Base-by-base conservation (phyloP, 2,797 vertebrate species). In the Nannoperca australis region DNA sequence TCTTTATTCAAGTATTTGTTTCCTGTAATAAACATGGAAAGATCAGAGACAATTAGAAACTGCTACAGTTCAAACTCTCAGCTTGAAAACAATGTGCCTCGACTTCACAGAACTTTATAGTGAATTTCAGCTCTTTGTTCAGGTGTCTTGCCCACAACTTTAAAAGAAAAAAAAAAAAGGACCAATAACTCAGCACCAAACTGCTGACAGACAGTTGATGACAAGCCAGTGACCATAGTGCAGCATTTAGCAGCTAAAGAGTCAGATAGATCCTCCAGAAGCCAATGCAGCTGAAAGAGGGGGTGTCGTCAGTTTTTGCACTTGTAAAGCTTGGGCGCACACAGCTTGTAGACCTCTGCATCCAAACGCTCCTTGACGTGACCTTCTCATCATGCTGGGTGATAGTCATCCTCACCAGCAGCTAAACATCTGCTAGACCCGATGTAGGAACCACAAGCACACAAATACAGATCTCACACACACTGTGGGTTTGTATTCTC, bases 341-440 rank as follows among this genome's bases (percentile, higher is more conserved):
- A 70, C 49, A 82, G 68, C 82, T 84, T 83, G 78, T 72, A 77
- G 81, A 88, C 78, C 73, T 83, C 73, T 69, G 77, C 53, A 84
- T 73, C 44, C 50, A 80, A 86, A 81, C 3, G 24, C 73, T 91
- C 81, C 78, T 85, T 87, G 70, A 82, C 63, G 68, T 88, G 84
- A 85, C 85, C 87, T 89, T 86, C 84, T 89, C 81, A 81, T 84
- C 84, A 76, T 73, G 84, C 87, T 88, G 87, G 76, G 74, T 75
- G 74, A 81, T 50, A 72, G 83, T 81, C 78, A 65, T 84, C 78
- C 78, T 76, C 77, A 91, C 85, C 77, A 88, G 79, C 85, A 88
- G 88, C 84, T 83, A 50, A 88, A 89, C 87, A 85, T 87, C 83
- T 89, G 89, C 50, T 71, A 56, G 67, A 78, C 88, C 77, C 69